These are phyloP conservation scores for Diadumene lineata DNA, from an alignment of 92 coral and sea anemone genomes.

Conservation along the genomic window DNA sequence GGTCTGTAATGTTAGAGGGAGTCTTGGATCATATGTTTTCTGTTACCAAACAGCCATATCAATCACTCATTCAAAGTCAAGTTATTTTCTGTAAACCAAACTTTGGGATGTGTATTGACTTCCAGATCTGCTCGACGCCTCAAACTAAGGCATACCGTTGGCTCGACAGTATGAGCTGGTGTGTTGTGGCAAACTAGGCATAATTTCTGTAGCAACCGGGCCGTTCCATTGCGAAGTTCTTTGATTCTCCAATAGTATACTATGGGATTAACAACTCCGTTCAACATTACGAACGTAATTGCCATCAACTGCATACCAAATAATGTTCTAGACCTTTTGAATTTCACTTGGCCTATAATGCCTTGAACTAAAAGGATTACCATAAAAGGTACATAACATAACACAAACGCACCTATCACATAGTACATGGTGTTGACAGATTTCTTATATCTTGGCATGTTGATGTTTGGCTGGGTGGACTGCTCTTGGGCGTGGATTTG, in stretches of 20 bases:
- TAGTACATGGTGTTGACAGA: slow-evolving; percentile 6
- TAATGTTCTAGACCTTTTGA: not conserved
- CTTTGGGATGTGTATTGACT: not conserved
- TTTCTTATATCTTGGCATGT: slow-evolving; percentile 1
- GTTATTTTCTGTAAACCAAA: not conserved
- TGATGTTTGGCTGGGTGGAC: not conserved
- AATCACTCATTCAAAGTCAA: not conserved
- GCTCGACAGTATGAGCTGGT: not conserved
- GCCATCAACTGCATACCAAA: not conserved
- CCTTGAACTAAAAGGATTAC: not conserved
- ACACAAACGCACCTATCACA: not conserved
- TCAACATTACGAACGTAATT: not conserved
- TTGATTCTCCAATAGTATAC: not conserved
- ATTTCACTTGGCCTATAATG: not conserved
- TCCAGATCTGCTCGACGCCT: not conserved
- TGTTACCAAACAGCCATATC: no score
- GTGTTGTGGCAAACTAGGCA: not conserved
- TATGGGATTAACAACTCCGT: slow-evolving; percentile 1
- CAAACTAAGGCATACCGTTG: not conserved
- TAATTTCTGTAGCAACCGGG: not conserved
- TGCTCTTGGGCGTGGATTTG: not conserved
- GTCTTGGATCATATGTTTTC: no score
- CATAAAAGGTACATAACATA: not conserved
- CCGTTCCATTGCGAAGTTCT: not conserved
- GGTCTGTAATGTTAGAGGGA: no score